Evolutionary conservation across 2,113 vertebrate genomes (phyloP), one percentile per base, ranked within the genome.

Genomic region (Donacobius atricapilla): DNA sequence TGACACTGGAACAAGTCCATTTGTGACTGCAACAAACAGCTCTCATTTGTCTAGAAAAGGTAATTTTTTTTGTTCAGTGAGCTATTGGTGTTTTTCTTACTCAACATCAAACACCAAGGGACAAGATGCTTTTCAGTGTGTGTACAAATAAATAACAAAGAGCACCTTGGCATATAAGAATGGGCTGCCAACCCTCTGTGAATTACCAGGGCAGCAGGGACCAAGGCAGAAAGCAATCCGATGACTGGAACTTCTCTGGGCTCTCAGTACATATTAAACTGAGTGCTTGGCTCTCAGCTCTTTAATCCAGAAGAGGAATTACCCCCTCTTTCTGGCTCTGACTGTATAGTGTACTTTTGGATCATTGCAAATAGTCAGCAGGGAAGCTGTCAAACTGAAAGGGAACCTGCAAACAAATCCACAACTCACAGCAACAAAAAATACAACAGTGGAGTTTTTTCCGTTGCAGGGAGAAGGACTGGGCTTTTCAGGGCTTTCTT

Each of bases 31-130:
- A 56, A 31, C 92, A 60, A 78, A 83, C 58, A 70, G 39, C 78
- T 95, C 77, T 48, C 64, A 77, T 83, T 53, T 80, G 37, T 42
- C 81, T 87, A 78, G 47, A 30, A 92, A 94, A 95, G 97, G 95
- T 97, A 93, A 68, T 57, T 5, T 11, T 11, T 60, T 89, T 86
- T 88, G 53, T 88, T 86, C 48, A 50, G 24, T 79, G 50, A 75
- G 51, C 33, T 40, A 4, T 47, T 30, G 37, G 30, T 37, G 5
- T 1, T 60, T 93, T 82, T 81, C 25, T 83, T 77, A 54, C 25
- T 70, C 56, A 76, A 0, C 37, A 53, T 84, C 31, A 88, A 77
- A 73, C 56, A 71, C 53, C n/a, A 54, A 53, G 75, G 73, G 37
- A 56, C 9, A 35, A 70, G 37, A 42, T 70, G 37, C 3, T 68